phyloP scores from a whole-genome alignment of 2,797 vertebrate species.

The Chlorospingus semifuscus region DNA sequence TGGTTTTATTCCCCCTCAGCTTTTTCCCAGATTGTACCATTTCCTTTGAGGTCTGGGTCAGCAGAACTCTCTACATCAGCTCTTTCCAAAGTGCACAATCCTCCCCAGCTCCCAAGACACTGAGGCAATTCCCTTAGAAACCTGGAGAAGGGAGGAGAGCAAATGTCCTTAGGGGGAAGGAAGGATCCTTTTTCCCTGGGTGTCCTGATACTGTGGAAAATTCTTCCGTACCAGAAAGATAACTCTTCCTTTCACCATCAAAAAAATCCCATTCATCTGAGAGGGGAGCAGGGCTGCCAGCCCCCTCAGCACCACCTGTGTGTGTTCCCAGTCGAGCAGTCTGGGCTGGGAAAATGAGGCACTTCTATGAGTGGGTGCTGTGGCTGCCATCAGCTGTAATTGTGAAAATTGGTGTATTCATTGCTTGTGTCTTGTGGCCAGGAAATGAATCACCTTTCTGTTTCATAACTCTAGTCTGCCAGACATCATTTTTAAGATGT shows the following conservation, averaged over 20 bases:
- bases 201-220: neutral
- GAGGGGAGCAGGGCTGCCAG: neutral
- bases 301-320: neutral
- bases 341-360: neutral
- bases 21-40: neutral
- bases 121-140: neutral
- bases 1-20: neutral
- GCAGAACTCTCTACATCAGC: neutral
- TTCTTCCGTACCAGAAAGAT: neutral
- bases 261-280: neutral
- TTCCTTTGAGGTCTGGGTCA: neutral
- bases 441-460: slow-evolving; percentile 10
- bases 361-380: neutral
- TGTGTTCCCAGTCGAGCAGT: fast-evolving
- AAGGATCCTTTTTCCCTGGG: neutral
- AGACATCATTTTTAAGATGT: neutral
- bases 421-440: neutral
- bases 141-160: neutral
- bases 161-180: neutral
- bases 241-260: neutral
- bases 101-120: neutral
- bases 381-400: neutral
- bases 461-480: neutral
- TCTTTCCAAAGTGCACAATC: neutral
- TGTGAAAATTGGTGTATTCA: neutral